Evolutionary conservation across 1,140 invertebrate genomes (phyloP).

Genomic region (Zelostemma sp.): DNA sequence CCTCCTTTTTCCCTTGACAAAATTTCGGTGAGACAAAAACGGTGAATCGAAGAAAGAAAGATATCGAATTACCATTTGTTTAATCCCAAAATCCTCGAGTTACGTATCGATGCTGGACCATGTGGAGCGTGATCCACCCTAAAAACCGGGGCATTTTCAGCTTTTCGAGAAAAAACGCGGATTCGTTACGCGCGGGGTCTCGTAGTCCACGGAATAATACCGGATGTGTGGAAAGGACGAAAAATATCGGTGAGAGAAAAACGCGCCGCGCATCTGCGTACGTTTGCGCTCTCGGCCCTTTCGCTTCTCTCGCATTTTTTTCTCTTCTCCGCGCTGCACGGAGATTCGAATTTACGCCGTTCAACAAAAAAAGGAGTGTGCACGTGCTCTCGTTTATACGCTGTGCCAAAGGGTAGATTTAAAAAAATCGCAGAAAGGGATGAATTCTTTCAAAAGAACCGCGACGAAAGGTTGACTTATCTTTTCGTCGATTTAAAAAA

Average conservation of each 20-base stretch:
- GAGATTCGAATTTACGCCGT: conserved; percentile 8
- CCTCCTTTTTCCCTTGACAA: no score
- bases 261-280: conserved; percentile 45
- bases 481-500: background rate
- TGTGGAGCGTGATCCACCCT: conserved; percentile 17
- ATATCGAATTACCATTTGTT: background rate
- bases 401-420: background rate
- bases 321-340: conserved; percentile 2
- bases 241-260: conserved; percentile 20
- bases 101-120: background rate
- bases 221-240: conserved; percentile 24
- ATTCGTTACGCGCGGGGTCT: conserved; percentile 45
- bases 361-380: conserved; percentile 7
- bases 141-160: conserved; percentile 44
- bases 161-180: conserved; percentile 43
- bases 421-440: background rate
- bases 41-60: no score
- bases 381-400: background rate
- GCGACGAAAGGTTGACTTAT: conserved; percentile 10
- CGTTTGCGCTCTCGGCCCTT: conserved; percentile 25
- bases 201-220: conserved; percentile 32
- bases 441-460: conserved; percentile 4
- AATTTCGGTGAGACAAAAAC: no score
- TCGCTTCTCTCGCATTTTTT: conserved; percentile 42
- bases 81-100: background rate